phyloP scores from a whole-genome alignment of 1,140 invertebrate species.

The Forficula auricularia region DNA sequence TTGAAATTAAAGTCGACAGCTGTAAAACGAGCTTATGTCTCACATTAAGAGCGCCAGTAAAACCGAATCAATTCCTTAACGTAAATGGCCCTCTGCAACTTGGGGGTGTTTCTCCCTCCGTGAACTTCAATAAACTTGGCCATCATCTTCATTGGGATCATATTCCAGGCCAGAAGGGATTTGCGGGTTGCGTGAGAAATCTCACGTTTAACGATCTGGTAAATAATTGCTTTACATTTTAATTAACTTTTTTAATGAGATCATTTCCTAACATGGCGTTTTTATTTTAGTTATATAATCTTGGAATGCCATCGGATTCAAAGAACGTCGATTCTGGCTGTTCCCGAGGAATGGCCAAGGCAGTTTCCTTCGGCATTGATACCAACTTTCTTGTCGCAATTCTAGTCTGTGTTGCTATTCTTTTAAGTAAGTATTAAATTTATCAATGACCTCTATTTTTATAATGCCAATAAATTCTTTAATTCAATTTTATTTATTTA shows the following conservation, averaged over 20 bases:
- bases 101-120: conserved; percentile 45
- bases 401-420: conserved; percentile 54
- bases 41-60: conserved; percentile 44
- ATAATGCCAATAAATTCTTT: conserved; percentile 4
- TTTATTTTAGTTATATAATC: conserved; percentile 44
- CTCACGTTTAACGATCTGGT: conserved; percentile 60
- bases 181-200: conserved; percentile 72
- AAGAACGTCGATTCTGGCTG: conserved; percentile 50
- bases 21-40: conserved; percentile 53
- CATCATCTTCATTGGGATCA: conserved; percentile 36
- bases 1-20: conserved; percentile 60
- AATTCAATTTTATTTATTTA: background rate
- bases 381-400: conserved; percentile 71
- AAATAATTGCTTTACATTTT: too few species aligned
- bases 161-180: conserved; percentile 44
- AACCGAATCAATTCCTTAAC: conserved; percentile 60
- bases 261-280: too few species aligned
- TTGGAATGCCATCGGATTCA: conserved; percentile 49
- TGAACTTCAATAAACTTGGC: conserved; percentile 39
- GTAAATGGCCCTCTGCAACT: conserved; percentile 77
- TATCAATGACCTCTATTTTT: too few species aligned
- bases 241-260: too few species aligned
- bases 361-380: conserved; percentile 62
- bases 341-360: conserved; percentile 44
- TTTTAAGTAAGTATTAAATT: conserved; percentile 41